These are phyloP conservation scores for Conus betulinus DNA, from an alignment of 1,140 invertebrate species.

Conservation along the genomic window DNA sequence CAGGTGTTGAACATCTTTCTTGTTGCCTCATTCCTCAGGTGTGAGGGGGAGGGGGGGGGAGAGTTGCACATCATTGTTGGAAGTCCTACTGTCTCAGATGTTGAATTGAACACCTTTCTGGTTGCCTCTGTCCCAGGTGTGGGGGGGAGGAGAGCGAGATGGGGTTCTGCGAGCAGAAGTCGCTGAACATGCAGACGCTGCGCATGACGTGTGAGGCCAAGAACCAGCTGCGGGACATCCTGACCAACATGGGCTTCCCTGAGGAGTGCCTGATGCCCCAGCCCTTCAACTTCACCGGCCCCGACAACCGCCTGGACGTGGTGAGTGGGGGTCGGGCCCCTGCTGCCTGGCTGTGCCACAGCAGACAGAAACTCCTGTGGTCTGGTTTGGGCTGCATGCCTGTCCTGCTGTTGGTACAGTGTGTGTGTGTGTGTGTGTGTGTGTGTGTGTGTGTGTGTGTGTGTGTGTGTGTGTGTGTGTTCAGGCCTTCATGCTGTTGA, in stretches of 20 bases:
- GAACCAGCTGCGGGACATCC: conserved; percentile 90
- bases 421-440: conserved; percentile 8
- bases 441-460: not conserved
- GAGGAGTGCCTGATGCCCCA: conserved; percentile 88
- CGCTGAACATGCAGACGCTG: conserved; percentile 90
- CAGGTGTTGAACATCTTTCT: no score
- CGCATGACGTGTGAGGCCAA: conserved; percentile 94
- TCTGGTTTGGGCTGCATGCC: not conserved
- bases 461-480: not conserved
- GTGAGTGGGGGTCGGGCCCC: conserved; percentile 75
- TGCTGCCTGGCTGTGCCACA: not conserved
- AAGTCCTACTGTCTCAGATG: no score
- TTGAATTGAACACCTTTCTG: no score
- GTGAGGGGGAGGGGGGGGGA: conserved; percentile 87
- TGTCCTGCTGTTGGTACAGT: not conserved
- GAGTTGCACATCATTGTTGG: no score
- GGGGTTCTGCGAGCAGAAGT: conserved; percentile 93
- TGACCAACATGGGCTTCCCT: conserved; percentile 91
- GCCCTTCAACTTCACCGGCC: conserved; percentile 83
- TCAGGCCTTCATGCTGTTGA: no score
- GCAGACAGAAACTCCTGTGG: not conserved
- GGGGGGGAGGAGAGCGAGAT: conserved; percentile 88
- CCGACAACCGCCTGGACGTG: conserved; percentile 89
- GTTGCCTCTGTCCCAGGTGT: conserved; percentile 3
- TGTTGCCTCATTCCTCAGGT: no score